phyloP scores from a whole-genome alignment of 2,113 vertebrate genomes.

The Scytalopus superciliaris region DNA sequence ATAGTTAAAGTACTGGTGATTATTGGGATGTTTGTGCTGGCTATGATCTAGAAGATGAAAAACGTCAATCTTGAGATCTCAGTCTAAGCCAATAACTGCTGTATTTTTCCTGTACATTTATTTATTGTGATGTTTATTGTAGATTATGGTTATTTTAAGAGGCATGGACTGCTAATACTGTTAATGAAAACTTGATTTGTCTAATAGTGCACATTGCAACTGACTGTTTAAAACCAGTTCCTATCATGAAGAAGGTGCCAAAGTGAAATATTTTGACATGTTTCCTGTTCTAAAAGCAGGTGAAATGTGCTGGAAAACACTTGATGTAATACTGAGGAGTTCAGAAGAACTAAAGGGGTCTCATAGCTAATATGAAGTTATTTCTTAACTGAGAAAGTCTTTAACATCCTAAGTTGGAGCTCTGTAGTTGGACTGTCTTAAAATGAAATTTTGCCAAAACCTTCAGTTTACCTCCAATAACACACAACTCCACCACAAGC shows the following conservation, averaged over 20 bases:
- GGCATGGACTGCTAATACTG: neutral
- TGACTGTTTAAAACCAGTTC: neutral
- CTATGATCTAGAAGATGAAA: neutral
- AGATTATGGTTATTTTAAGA: neutral
- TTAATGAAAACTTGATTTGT: neutral
- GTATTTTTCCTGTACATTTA: neutral
- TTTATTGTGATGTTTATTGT: neutral
- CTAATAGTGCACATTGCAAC: neutral
- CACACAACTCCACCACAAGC: neutral
- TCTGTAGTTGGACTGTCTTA: neutral
- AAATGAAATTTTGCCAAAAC: constrained; percentile 40
- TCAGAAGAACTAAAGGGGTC: neutral
- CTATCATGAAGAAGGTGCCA: neutral
- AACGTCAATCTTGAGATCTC: neutral
- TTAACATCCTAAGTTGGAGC: neutral
- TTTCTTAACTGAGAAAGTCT: neutral
- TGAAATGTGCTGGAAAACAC: neutral
- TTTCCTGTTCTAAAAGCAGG: neutral
- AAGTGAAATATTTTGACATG: neutral
- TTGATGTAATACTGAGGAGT: neutral
- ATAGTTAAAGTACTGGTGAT: neutral
- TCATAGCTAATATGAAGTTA: neutral
- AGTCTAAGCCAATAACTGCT: neutral
- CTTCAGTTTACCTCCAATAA: neutral
- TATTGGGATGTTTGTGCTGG: neutral